A percentile compares a stretch with the other conserved stretches of the same genome.
phyloP scores from a whole-genome alignment of 2,888 invertebrate species.

The Lepidochrysops patricia region DNA sequence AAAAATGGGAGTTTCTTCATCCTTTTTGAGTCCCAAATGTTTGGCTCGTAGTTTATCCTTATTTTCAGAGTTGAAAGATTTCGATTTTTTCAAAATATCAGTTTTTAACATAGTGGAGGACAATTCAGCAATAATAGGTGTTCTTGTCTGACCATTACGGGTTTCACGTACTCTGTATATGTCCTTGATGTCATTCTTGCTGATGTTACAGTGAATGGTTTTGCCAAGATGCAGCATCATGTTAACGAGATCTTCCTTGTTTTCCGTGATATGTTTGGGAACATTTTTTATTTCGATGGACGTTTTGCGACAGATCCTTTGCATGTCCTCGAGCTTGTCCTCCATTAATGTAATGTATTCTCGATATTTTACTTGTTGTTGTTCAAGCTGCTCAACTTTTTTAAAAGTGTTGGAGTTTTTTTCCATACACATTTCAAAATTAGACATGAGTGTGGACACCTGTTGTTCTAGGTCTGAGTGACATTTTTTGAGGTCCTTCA shows the following conservation, averaged over 20 bases:
- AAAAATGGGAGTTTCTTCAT: slow-evolving; percentile 12
- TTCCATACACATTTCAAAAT: too few relatives aligned
- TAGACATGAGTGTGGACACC: too few relatives aligned
- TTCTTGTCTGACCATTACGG: neutral
- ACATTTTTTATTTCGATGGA: slow-evolving; percentile 25
- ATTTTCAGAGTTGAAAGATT: slow-evolving; percentile 15
- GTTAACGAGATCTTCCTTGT: slow-evolving; percentile 20
- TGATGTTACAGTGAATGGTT: slow-evolving; percentile 16
- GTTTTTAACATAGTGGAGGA: slow-evolving; percentile 14
- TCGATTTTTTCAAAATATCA: slow-evolving; percentile 17
- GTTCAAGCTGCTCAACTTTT: neutral
- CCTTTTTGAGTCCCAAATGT: slow-evolving; percentile 16
- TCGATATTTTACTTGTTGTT: slow-evolving; percentile 13
- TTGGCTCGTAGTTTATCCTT: slow-evolving; percentile 16
- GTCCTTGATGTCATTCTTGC: slow-evolving; percentile 19
- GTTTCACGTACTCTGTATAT: slow-evolving; percentile 20
- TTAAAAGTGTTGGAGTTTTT: too few relatives aligned
- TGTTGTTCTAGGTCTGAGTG: too few relatives aligned
- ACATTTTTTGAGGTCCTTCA: neutral
- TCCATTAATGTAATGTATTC: slow-evolving; percentile 19
- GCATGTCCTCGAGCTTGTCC: slow-evolving; percentile 21
- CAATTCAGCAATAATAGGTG: slow-evolving; percentile 17
- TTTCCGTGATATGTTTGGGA: slow-evolving; percentile 17
- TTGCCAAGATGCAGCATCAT: slow-evolving; percentile 17
- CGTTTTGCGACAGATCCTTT: slow-evolving; percentile 16